Conservation (phyloP, 2,113 vertebrate genomes). For the Thomomys bottae region DNA sequence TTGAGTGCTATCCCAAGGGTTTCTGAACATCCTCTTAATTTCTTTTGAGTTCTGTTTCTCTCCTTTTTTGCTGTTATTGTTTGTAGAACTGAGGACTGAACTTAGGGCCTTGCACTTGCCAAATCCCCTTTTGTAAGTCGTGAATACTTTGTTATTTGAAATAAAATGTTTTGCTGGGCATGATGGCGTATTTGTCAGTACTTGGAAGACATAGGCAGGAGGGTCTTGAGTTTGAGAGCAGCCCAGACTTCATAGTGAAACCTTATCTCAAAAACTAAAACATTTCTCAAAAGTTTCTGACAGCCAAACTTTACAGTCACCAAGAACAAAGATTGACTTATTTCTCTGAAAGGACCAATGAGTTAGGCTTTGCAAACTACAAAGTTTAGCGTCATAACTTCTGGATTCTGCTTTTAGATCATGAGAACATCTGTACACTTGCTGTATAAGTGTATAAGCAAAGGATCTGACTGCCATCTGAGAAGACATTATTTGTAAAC, state of each 20-base stretch:
- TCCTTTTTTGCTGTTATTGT: neutral
- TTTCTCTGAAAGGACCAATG: neutral
- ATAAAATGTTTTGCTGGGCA: too few species aligned
- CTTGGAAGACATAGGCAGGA: too few species aligned
- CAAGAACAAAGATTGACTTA: neutral
- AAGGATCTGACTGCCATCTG: neutral
- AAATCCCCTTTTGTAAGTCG: neutral
- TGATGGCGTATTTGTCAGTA: too few species aligned
- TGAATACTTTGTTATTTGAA: neutral
- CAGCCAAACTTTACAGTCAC: neutral
- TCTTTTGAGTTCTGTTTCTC: neutral
- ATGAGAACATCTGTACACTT: neutral
- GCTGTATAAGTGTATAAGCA: neutral
- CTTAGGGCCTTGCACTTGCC: too few species aligned
- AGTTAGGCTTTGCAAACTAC: neutral
- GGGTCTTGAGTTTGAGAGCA: too few species aligned
- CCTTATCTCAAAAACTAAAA: neutral
- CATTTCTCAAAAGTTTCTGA: neutral
- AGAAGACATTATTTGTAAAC: neutral
- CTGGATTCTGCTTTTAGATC: neutral
- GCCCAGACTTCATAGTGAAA: too few species aligned
- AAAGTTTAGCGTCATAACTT: neutral
- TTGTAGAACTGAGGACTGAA: too few species aligned
- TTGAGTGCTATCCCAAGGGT: neutral
- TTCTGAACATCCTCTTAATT: neutral